Conservation (phyloP, 2,888 invertebrate genomes). For the Malthinus seriepunctatus region DNA sequence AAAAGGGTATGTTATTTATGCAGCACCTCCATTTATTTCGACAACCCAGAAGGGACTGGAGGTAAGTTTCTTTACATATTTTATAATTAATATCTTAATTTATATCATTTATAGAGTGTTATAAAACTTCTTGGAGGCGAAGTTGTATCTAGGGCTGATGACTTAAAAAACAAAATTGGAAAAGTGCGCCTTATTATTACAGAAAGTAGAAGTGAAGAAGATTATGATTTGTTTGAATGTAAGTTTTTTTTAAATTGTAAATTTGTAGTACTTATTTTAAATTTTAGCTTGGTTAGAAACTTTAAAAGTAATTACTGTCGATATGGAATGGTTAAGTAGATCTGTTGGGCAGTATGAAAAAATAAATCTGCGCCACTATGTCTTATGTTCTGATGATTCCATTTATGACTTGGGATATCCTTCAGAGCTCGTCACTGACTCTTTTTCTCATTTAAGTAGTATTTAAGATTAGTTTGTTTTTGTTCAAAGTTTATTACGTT, state of each 20-base stretch:
- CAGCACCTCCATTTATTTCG: conserved; percentile 56
- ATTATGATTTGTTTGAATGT: conserved; percentile 47
- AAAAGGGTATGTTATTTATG: conserved; percentile 58
- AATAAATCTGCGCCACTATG: conserved; percentile 45
- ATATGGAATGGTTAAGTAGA: conserved; percentile 51
- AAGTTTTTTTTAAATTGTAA: conserved; percentile 25
- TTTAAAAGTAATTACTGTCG: conserved; percentile 47
- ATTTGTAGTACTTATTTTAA: conserved; percentile 14
- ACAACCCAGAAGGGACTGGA: conserved; percentile 44
- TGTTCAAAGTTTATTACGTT: background rate
- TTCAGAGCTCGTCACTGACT: conserved; percentile 37
- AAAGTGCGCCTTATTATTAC: conserved; percentile 45
- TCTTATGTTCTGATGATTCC: conserved; percentile 45
- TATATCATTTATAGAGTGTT: conserved; percentile 37
- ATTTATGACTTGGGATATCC: conserved; percentile 48
- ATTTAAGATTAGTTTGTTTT: background rate
- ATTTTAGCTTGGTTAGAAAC: conserved; percentile 47
- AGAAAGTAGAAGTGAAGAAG: conserved; percentile 44
- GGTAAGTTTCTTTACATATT: conserved; percentile 33
- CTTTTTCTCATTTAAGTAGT: conserved; percentile 3
- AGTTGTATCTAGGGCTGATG: conserved; percentile 35
- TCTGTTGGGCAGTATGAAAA: conserved; percentile 49
- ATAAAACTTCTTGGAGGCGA: conserved; percentile 43
- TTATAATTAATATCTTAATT: background rate
- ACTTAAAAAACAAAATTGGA: conserved; percentile 37